These are phyloP conservation scores for Nibea coibor DNA, from an alignment of 2,113 vertebrate species.

Conservation along the genomic window DNA sequence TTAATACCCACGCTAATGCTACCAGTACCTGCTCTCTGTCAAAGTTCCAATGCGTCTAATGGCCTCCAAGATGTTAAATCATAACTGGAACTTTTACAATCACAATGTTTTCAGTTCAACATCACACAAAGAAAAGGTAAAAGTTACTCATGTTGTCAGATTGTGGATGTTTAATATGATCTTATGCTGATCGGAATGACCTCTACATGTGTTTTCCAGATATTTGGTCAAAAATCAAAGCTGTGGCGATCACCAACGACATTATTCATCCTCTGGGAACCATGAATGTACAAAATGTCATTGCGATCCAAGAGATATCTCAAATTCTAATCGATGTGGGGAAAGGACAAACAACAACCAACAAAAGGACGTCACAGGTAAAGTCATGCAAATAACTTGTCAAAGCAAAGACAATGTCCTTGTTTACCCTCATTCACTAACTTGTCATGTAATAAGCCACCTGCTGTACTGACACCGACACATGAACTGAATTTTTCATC, in stretches of 20 bases:
- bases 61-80: slow-evolving; percentile 37
- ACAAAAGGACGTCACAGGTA: background rate
- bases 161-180: background rate
- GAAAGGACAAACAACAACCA: background rate
- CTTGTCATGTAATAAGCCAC: background rate
- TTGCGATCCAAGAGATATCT: background rate
- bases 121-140: slow-evolving; percentile 21
- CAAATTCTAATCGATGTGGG: background rate
- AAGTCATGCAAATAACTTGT: background rate
- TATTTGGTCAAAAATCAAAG: background rate
- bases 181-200: too few relatives aligned
- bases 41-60: slow-evolving; percentile 40
- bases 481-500: background rate
- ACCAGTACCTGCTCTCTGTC: slow-evolving; percentile 68
- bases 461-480: background rate
- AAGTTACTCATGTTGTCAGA: slow-evolving; percentile 5
- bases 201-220: too few relatives aligned
- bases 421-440: background rate
- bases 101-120: slow-evolving; percentile 38
- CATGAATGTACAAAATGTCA: background rate
- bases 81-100: slow-evolving; percentile 38
- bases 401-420: background rate
- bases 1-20: slow-evolving; percentile 53
- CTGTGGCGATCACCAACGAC: background rate
- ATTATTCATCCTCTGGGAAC: background rate